Conservation (phyloP, 2,888 invertebrate genomes). For the Ornithoptera alexandrae region DNA sequence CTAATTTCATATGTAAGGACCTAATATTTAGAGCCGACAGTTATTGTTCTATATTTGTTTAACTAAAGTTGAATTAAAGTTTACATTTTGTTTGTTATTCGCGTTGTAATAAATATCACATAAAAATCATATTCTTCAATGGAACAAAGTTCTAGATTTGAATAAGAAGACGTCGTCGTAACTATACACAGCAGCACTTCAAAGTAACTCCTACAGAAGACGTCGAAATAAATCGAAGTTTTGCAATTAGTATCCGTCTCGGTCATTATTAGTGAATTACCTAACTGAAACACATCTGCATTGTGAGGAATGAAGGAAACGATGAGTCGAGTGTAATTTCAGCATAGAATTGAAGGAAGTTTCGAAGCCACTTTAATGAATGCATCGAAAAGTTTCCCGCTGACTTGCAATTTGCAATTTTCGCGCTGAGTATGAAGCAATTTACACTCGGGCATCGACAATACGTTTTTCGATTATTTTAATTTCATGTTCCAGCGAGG, state of each 20-base stretch:
- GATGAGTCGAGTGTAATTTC: constrained; percentile 52
- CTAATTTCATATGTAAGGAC: too few relatives aligned
- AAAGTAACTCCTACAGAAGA: not conserved
- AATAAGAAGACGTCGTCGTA: not conserved
- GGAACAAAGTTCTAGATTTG: too few relatives aligned
- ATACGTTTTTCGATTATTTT: constrained; percentile 30
- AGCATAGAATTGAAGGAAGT: constrained; percentile 58
- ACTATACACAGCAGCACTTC: not conserved
- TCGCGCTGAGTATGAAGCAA: constrained; percentile 40
- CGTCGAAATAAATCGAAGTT: constrained; percentile 9
- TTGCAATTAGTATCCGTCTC: constrained; percentile 21
- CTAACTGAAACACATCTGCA: constrained; percentile 33
- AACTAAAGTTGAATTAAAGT: too few relatives aligned
- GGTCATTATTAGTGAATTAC: constrained; percentile 28
- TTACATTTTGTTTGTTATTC: too few relatives aligned
- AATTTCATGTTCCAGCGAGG: constrained; percentile 27
- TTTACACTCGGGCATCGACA: constrained; percentile 38
- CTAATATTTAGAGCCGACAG: too few relatives aligned
- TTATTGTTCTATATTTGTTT: too few relatives aligned
- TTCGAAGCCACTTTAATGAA: constrained; percentile 59
- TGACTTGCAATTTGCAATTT: constrained; percentile 60
- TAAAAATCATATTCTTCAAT: too few relatives aligned
- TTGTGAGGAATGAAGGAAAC: constrained; percentile 40
- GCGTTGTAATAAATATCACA: too few relatives aligned
- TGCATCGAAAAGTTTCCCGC: constrained; percentile 63